Evolutionary conservation across 2,888 invertebrate species (phyloP).

Genomic region (Allophyes oxyacanthae): DNA sequence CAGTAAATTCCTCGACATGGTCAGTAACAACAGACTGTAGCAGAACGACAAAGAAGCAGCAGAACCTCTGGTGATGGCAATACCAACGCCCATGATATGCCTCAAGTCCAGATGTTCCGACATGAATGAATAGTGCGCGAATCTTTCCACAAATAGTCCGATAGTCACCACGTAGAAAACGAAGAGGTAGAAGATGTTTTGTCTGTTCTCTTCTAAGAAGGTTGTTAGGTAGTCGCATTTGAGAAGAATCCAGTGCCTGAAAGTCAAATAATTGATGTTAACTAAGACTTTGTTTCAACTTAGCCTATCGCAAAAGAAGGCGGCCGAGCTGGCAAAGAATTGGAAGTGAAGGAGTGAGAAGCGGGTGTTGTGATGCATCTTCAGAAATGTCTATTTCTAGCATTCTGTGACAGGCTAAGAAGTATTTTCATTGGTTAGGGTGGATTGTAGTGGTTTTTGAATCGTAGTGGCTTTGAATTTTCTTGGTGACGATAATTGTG

Average conservation of each 20-base stretch:
- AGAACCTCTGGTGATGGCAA: constrained; percentile 97
- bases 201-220: constrained; percentile 98
- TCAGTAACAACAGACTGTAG: constrained; percentile 96
- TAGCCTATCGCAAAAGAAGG: too few species aligned
- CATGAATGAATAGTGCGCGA: constrained; percentile 99
- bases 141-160: constrained; percentile 97
- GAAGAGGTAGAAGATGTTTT: constrained; percentile 98
- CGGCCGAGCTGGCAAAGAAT: too few species aligned
- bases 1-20: constrained; percentile 97
- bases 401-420: too few species aligned
- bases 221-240: constrained; percentile 97
- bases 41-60: constrained; percentile 98
- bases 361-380: too few species aligned
- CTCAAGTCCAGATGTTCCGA: constrained; percentile 98
- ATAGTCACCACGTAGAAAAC: constrained; percentile 98
- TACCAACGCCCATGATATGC: constrained; percentile 99
- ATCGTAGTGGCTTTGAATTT: too few species aligned
- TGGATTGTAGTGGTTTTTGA: too few species aligned
- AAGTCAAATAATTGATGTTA: constrained; percentile 38
- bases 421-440: too few species aligned
- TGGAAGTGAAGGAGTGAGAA: too few species aligned
- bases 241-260: constrained; percentile 91
- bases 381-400: too few species aligned
- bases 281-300: too few species aligned
- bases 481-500: too few species aligned